Percentiles rank a stretch among this genome's conserved stretches.
Conservation (phyloP, 2,113 vertebrate genomes). For the Hemiprocne comata region DNA sequence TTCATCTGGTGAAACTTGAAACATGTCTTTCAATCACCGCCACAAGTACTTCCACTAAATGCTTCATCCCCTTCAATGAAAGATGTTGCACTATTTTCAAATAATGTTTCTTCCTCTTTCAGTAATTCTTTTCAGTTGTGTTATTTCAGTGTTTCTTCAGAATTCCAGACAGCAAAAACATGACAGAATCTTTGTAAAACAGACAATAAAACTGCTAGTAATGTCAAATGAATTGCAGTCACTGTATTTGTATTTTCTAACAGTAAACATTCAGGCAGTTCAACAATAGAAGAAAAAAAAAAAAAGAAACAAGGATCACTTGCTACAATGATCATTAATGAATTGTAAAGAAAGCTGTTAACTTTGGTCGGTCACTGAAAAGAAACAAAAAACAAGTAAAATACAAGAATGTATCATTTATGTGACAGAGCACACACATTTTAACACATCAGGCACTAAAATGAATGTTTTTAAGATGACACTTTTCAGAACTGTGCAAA, state of each 20-base stretch:
- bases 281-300: background rate
- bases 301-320: background rate
- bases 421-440: background rate
- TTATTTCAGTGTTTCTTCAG: background rate
- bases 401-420: background rate
- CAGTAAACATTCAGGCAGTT: background rate
- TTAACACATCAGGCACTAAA: background rate
- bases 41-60: background rate
- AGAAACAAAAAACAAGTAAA: background rate
- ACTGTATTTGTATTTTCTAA: background rate
- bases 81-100: background rate
- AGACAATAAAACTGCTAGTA: background rate
- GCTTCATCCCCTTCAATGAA: background rate
- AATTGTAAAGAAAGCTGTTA: background rate
- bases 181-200: background rate
- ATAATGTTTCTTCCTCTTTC: background rate
- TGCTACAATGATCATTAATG: background rate
- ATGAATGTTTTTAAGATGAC: background rate
- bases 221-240: background rate
- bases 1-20: background rate
- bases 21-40: background rate
- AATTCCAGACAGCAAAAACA: background rate
- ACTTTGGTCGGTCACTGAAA: background rate
- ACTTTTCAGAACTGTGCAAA: background rate
- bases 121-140: background rate